Percentiles rank a stretch among this genome's conserved stretches.
Evolutionary conservation across 2,888 invertebrate species (phyloP).

Genomic region (Arge pagana): DNA sequence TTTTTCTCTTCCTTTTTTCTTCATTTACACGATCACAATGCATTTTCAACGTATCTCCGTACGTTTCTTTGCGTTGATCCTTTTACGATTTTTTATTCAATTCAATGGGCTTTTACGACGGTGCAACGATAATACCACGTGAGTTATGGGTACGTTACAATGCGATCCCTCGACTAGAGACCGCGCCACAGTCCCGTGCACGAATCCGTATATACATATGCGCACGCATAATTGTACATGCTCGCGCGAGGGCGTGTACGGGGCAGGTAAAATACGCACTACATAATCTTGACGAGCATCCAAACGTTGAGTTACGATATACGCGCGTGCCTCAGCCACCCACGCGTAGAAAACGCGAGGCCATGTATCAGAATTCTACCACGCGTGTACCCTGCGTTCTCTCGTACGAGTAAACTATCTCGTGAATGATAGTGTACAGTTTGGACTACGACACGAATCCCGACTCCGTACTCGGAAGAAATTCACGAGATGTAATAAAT

Average conservation of each 20-base stretch:
- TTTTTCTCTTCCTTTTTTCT: background rate
- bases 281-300: constrained; percentile 14
- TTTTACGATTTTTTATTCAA: constrained; percentile 23
- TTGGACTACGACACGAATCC: too few species aligned
- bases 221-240: background rate
- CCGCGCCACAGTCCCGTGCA: too few species aligned
- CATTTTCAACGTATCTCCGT: background rate
- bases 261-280: constrained; percentile 20
- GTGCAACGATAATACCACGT: constrained; percentile 22
- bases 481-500: too few species aligned
- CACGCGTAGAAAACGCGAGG: background rate
- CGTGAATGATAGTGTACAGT: background rate
- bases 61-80: constrained; percentile 12
- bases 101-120: constrained; percentile 25
- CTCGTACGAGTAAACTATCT: background rate
- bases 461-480: too few species aligned
- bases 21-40: background rate
- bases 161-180: constrained; percentile 11
- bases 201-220: constrained; percentile 8
- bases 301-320: constrained; percentile 5
- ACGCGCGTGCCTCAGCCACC: constrained; percentile 13
- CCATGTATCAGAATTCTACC: constrained; percentile 2
- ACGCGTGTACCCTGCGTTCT: background rate
- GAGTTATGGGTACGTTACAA: constrained; percentile 25
- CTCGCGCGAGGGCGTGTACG: constrained; percentile 4